phyloP scores from a whole-genome alignment of 2,797 vertebrate genomes.

The Pogonophryne albipinna region DNA sequence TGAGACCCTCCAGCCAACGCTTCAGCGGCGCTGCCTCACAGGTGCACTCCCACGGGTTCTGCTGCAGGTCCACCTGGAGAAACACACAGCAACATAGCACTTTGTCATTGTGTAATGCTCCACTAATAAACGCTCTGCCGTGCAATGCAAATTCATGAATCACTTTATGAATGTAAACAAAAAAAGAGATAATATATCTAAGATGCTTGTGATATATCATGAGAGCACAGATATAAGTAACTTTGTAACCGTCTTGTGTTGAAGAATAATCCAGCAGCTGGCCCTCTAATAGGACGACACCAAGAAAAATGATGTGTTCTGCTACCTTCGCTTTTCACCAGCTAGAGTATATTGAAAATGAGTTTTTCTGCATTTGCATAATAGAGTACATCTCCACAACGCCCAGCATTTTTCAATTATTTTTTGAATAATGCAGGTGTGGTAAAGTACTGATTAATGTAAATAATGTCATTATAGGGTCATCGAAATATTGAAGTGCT shows the following conservation, averaged over 20 bases:
- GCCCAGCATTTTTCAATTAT: constrained; percentile 7
- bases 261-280: constrained; percentile 34
- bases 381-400: constrained; percentile 22
- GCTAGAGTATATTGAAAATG: constrained; percentile 40
- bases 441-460: constrained; percentile 49
- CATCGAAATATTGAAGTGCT: constrained; percentile 22
- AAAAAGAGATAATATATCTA: constrained; percentile 27
- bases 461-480: constrained; percentile 52
- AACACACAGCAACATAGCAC: constrained; percentile 72
- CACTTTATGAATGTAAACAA: constrained; percentile 47
- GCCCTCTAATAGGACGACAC: constrained; percentile 58
- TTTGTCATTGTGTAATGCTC: constrained; percentile 51
- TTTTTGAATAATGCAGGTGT: constrained; percentile 29
- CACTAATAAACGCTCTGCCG: constrained; percentile 54
- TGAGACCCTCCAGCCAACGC: constrained; percentile 96
- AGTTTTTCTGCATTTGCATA: constrained; percentile 51
- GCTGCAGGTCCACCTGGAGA: constrained; percentile 97
- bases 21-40: constrained; percentile 95
- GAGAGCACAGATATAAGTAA: neutral
- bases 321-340: constrained; percentile 44
- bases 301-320: constrained; percentile 60
- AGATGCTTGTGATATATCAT: constrained; percentile 16
- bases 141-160: constrained; percentile 50
- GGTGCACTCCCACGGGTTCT: constrained; percentile 98
- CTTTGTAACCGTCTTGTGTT: constrained; percentile 33